Evolutionary conservation across 2,888 invertebrate genomes (phyloP), one percentile per base, ranked within the genome.

Genomic region (Pandemis cinnamomeana): DNA sequence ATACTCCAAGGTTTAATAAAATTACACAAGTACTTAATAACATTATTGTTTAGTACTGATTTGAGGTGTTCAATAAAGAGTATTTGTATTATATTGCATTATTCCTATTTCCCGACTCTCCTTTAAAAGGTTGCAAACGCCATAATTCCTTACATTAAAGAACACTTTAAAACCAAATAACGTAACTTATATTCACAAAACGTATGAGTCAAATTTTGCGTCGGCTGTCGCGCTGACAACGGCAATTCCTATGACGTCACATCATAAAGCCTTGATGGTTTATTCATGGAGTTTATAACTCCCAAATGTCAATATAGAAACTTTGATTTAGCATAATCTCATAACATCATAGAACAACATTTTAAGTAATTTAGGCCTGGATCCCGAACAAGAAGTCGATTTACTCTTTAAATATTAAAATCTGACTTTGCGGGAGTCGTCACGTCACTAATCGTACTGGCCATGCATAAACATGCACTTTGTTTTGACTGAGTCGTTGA

Each of bases 321-420:
- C 41, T 60, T 71, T 44, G 44, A 72, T 72, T 71, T 61, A 72
- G 72, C 62, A 55, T 72, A 72, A 72, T 67, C 72, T 13, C 36
- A 55, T 67, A 62, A 71, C 71, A 71, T 67, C 48, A n/a, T 60
- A 60, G 20, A 53, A 63, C 70, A 71, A 67, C 48, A 67, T 66
- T 67, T 36, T 63, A 55, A 70, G 61, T 61, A 71, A 71, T 60
- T 72, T 36, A 53, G 61, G 44, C 20, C 8, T 7, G 55, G 27
- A 53, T 71, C 55, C 46, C 20, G 20, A 64, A 71, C 70, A 63
- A n/a, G 55, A 71, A 71, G 27, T 71, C 42, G 36, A 41, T 46
- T 58, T 55, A 51, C 13, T 42, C 10, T 61, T 70, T 15, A 53
- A 62, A 36, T 66, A 51, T 66, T 63, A 63, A 63, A 15, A 44